Evolutionary conservation across 2,888 invertebrate genomes (phyloP).

Genomic region (Rambutsinella grinnellia): DNA sequence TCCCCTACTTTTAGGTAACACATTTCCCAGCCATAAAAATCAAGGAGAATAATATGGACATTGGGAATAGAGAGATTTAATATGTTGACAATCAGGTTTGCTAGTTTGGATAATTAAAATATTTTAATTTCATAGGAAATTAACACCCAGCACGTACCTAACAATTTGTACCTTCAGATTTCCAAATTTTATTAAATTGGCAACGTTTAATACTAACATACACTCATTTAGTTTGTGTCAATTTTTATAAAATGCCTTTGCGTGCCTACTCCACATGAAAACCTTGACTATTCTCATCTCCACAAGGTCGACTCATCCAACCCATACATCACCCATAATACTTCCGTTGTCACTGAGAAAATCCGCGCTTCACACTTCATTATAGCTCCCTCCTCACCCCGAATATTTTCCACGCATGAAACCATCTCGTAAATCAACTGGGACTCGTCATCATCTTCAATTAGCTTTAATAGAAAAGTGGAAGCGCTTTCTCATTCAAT

Average conservation of each 20-base stretch:
- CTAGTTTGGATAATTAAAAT: too few species aligned
- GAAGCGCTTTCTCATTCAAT: not conserved
- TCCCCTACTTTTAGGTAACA: not conserved
- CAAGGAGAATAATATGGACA: slow-evolving; percentile 2
- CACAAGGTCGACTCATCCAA: not conserved
- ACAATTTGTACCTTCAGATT: too few species aligned
- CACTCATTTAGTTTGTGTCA: too few species aligned
- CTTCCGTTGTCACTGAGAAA: too few species aligned
- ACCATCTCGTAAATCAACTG: slow-evolving; percentile 39
- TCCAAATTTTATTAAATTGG: too few species aligned
- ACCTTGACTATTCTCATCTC: slow-evolving; percentile 15
- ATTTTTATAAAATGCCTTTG: too few species aligned
- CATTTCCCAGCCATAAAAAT: not conserved
- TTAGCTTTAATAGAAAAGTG: slow-evolving; percentile 15
- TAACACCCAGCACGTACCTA: too few species aligned
- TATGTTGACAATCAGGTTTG: slow-evolving; percentile 25
- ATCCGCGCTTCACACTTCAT: not conserved
- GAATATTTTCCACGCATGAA: slow-evolving; percentile 3
- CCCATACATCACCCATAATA: too few species aligned
- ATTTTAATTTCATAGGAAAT: too few species aligned
- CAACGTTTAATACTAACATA: too few species aligned
- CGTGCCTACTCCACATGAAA: too few species aligned
- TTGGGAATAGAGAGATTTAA: not conserved
- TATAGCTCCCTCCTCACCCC: not conserved
- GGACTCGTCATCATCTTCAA: slow-evolving; percentile 42